phyloP scores from a whole-genome alignment of 2,113 vertebrate genomes.

The Oceanites oceanicus region DNA sequence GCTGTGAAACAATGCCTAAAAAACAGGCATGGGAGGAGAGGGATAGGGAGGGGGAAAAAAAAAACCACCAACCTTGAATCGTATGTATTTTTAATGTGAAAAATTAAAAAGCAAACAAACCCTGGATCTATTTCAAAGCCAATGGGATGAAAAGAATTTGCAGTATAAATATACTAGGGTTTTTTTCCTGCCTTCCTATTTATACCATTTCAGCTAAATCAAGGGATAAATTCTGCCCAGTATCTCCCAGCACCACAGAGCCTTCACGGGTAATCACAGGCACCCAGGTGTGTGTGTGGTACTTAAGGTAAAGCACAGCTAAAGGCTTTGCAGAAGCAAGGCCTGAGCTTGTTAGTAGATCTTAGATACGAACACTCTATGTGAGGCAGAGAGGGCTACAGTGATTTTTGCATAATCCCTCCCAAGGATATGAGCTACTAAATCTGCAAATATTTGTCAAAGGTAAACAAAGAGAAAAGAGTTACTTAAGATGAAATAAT shows the following conservation, averaged over 20 bases:
- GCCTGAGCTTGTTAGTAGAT: background rate
- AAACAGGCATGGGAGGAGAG: background rate
- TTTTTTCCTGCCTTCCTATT: background rate
- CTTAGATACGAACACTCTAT: background rate
- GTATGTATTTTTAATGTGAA: background rate
- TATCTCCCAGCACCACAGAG: background rate
- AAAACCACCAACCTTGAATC: background rate
- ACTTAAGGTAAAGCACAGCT: background rate
- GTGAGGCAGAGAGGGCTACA: background rate
- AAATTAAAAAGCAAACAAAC: constrained; percentile 13
- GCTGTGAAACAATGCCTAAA: background rate
- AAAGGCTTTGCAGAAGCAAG: background rate
- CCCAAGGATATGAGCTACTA: background rate
- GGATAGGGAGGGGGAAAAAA: background rate
- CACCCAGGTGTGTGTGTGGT: background rate
- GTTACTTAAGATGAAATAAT: background rate
- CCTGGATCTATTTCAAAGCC: background rate
- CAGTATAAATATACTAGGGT: background rate
- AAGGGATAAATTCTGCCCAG: background rate
- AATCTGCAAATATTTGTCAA: constrained; percentile 25
- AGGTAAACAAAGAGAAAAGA: constrained; percentile 7
- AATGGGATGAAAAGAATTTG: constrained; percentile 13
- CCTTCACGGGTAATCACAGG: background rate
- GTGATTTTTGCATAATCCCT: background rate
- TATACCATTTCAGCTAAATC: background rate